Conservation (phyloP, 1,140 invertebrate genomes). For the Neomicropteryx cornuta region DNA sequence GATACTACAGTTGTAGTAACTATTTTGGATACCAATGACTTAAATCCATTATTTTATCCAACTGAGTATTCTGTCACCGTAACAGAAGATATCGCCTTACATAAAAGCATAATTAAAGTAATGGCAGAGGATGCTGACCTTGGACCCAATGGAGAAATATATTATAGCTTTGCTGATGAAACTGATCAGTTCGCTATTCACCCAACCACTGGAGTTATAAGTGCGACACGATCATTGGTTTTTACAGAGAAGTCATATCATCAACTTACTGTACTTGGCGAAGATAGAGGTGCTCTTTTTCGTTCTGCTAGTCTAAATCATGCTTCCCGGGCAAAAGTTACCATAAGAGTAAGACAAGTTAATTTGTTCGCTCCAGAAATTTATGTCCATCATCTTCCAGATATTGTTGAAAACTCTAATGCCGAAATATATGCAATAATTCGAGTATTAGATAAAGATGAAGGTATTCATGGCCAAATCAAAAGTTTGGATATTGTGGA, state of each 20-base stretch:
- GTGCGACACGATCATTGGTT: constrained; percentile 66
- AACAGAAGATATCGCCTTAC: constrained; percentile 79
- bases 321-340: constrained; percentile 60
- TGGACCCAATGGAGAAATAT: constrained; percentile 90
- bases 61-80: constrained; percentile 77
- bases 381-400: constrained; percentile 62
- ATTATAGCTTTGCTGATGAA: constrained; percentile 81
- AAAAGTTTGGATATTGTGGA: constrained; percentile 74
- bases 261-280: constrained; percentile 67
- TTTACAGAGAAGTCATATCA: constrained; percentile 57
- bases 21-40: constrained; percentile 82
- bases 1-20: constrained; percentile 67
- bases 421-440: constrained; percentile 86
- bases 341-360: constrained; percentile 69
- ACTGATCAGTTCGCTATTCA: constrained; percentile 84
- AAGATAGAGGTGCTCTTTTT: constrained; percentile 63
- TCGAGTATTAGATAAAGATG: constrained; percentile 70
- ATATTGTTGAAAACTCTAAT: constrained; percentile 74
- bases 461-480: constrained; percentile 74
- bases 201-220: constrained; percentile 81
- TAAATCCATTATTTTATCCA: constrained; percentile 84
- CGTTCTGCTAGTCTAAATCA: constrained; percentile 43
- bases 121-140: constrained; percentile 89
- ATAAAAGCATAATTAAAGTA: constrained; percentile 64
- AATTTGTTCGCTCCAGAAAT: constrained; percentile 83